A percentile compares a stretch with the other conserved stretches of the same genome.
phyloP scores from a whole-genome alignment of 2,888 invertebrate species.

The Formica aserva region DNA sequence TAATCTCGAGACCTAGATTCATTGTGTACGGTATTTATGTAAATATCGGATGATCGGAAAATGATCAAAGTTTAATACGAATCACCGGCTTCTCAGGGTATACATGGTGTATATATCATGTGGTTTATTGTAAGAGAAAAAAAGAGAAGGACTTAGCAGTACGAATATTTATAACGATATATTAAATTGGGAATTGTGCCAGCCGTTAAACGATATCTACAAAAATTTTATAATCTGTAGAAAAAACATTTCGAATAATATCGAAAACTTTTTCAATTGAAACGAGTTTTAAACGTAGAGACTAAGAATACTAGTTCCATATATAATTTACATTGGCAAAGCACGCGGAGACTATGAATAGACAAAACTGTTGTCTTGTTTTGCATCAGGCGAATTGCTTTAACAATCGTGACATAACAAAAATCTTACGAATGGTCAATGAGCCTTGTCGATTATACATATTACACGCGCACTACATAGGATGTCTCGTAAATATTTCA shows the following conservation, averaged over 20 bases:
- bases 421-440: constrained; percentile 14
- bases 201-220: constrained; percentile 20
- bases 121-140: constrained; percentile 6
- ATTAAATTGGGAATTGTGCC: constrained; percentile 63
- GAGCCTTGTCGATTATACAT: background rate
- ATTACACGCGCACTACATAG: background rate
- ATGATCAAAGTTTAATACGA: constrained; percentile 35
- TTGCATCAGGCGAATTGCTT: background rate
- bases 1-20: background rate
- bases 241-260: background rate
- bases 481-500: background rate
- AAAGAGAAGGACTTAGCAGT: background rate
- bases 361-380: background rate
- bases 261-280: background rate
- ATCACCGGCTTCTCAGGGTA: constrained; percentile 11
- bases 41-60: constrained; percentile 2
- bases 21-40: background rate
- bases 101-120: too few species aligned
- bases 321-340: constrained; percentile 1
- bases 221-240: background rate
- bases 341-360: background rate
- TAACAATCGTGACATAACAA: background rate
- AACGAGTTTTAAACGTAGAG: background rate
- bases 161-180: constrained; percentile 69
- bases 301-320: background rate